Percentiles rank a stretch among this genome's conserved stretches.
phyloP scores from a whole-genome alignment of 2,113 vertebrate genomes.

The Toxotes chatareus region DNA sequence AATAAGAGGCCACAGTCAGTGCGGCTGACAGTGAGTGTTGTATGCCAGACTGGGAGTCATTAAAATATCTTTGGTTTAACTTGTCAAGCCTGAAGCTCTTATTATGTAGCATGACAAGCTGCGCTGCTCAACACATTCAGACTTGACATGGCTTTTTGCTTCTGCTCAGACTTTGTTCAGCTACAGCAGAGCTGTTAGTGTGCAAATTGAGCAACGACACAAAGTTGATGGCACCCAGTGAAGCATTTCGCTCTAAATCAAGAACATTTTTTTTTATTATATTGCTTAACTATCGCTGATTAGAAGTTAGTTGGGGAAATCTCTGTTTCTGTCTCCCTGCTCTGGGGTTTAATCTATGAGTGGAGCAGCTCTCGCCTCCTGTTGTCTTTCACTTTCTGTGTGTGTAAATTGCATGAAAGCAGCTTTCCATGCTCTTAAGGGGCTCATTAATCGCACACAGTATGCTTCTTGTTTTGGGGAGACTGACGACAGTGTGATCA shows the following conservation, averaged over 20 bases:
- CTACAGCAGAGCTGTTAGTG: neutral
- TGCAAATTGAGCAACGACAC: neutral
- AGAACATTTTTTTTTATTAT: neutral
- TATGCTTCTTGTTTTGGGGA: constrained; percentile 29
- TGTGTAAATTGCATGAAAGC: constrained; percentile 4
- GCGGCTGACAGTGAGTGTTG: neutral
- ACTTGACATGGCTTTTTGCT: neutral
- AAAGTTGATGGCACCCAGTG: too few species aligned
- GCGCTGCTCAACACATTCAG: neutral
- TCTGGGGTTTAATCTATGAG: neutral
- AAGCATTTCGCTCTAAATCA: neutral
- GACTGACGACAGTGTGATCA: constrained; percentile 49
- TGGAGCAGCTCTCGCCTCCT: neutral
- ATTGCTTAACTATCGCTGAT: neutral
- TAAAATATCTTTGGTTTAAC: neutral
- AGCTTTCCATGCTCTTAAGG: constrained; percentile 17
- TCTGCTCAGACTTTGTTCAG: neutral
- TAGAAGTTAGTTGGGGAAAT: neutral
- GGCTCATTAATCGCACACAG: constrained; percentile 56
- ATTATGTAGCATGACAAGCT: constrained; percentile 5
- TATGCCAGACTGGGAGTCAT: neutral
- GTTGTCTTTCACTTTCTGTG: neutral
- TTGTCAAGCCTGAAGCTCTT: neutral
- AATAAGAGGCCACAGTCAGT: neutral
- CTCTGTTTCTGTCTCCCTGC: neutral